phyloP scores from a whole-genome alignment of 2,113 vertebrate species.

The Lynx canadensis region DNA sequence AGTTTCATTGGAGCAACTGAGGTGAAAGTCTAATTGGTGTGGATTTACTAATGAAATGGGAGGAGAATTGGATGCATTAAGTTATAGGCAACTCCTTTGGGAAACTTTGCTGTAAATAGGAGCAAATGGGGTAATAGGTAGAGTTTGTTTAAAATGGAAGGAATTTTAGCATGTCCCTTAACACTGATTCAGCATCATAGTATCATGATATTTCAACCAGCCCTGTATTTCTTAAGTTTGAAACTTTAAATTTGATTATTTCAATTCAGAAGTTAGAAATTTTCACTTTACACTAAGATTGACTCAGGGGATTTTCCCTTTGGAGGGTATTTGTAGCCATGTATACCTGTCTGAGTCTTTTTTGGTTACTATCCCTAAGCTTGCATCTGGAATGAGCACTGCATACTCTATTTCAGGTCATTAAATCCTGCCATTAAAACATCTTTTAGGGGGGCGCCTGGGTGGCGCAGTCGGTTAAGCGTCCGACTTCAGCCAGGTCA shows the following conservation, averaged over 20 bases:
- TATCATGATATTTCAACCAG: background rate
- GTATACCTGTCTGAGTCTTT: background rate
- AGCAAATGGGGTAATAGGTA: background rate
- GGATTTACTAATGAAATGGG: background rate
- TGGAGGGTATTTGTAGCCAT: background rate
- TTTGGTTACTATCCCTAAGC: background rate
- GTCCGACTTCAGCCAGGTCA: no score
- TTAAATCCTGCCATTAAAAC: background rate
- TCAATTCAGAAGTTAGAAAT: constrained; percentile 38
- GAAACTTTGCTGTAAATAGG: background rate
- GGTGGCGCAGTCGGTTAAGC: no score
- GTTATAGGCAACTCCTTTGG: background rate
- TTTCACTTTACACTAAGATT: background rate
- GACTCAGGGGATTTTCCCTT: background rate
- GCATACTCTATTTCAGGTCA: background rate
- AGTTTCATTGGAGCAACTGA: background rate
- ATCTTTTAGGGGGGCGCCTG: background rate
- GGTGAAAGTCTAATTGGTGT: background rate
- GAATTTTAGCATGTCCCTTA: background rate
- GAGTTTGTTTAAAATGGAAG: background rate
- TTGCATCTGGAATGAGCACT: background rate
- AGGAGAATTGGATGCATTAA: background rate
- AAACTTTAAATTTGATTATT: background rate
- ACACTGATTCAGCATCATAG: background rate
- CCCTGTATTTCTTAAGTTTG: constrained; percentile 27